Evolutionary conservation across 2,113 vertebrate genomes (phyloP).

Genomic region (Bolborhynchus lineola): DNA sequence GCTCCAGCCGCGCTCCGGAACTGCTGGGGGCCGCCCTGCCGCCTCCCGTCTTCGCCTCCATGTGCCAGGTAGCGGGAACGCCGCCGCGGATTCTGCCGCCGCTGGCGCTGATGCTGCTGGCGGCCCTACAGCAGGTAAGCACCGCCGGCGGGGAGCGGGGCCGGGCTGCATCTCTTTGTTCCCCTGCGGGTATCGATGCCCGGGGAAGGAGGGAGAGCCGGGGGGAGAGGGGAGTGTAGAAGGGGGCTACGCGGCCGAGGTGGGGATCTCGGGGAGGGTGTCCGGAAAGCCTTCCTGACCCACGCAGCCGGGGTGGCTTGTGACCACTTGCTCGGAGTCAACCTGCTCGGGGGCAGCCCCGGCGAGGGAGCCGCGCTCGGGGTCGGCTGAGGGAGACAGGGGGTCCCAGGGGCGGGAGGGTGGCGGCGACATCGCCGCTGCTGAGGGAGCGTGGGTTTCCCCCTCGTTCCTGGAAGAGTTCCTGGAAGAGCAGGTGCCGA

Average conservation of each 20-base stretch:
- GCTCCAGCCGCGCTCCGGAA: slow-evolving; percentile 29
- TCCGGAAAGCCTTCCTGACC: background rate
- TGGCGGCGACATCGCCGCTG: background rate
- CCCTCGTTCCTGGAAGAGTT: background rate
- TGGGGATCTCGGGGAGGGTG: background rate
- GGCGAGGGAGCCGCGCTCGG: background rate
- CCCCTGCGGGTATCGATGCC: slow-evolving; percentile 56
- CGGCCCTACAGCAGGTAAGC: slow-evolving; percentile 76
- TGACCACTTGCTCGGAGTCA: background rate
- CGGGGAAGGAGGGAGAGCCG: background rate
- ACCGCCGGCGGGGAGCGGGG: slow-evolving; percentile 13
- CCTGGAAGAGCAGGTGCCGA: background rate
- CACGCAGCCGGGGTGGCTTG: background rate
- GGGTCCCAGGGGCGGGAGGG: background rate
- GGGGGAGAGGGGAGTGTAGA: too few relatives aligned
- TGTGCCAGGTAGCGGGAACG: slow-evolving; percentile 75
- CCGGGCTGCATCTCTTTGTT: slow-evolving; percentile 75
- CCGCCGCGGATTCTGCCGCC: slow-evolving; percentile 75
- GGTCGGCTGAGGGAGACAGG: too few relatives aligned
- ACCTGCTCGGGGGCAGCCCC: slow-evolving; percentile 9
- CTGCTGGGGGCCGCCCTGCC: slow-evolving; percentile 62
- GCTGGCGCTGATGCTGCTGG: slow-evolving; percentile 71
- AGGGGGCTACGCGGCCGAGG: too few relatives aligned
- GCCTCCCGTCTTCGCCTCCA: slow-evolving; percentile 74
- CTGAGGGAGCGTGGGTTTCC: background rate